Evolutionary conservation across 1,140 invertebrate genomes (phyloP).

Genomic region (Heterodera carotae): DNA sequence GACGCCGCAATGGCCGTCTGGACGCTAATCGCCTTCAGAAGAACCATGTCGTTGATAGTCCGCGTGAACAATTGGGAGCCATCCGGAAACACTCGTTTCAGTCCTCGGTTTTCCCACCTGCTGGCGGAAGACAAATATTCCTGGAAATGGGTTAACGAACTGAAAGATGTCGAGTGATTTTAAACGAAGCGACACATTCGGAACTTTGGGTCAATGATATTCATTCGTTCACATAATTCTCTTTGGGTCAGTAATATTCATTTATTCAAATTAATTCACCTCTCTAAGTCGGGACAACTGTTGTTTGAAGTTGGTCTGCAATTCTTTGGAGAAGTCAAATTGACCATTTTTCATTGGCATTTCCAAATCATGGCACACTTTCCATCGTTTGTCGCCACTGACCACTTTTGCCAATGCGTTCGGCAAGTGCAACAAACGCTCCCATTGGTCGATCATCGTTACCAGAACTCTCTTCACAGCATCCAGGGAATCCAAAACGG

Average conservation of each 20-base stretch:
- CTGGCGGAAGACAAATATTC: neutral
- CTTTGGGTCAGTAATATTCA: too few relatives aligned
- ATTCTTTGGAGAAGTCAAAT: constrained; percentile 35
- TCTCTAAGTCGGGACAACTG: constrained; percentile 20
- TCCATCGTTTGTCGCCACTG: constrained; percentile 9
- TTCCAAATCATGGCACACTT: constrained; percentile 20
- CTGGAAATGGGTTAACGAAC: neutral
- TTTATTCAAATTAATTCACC: constrained; percentile 6
- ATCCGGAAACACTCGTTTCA: constrained; percentile 25
- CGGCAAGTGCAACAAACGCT: constrained; percentile 31
- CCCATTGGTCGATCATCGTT: constrained; percentile 36
- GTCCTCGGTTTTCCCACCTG: neutral
- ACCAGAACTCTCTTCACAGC: constrained; percentile 33
- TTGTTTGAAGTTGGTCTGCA: constrained; percentile 30
- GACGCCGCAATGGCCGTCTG: constrained; percentile 24
- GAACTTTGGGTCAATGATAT: too few relatives aligned
- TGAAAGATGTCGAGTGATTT: too few relatives aligned
- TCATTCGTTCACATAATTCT: too few relatives aligned
- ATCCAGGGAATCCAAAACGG: neutral
- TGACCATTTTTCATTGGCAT: constrained; percentile 35
- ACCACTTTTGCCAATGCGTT: constrained; percentile 24
- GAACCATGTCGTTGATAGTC: constrained; percentile 26
- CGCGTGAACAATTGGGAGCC: constrained; percentile 19
- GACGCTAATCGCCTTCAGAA: constrained; percentile 8
- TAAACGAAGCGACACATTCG: too few relatives aligned